Evolutionary conservation across 2,888 invertebrate genomes (phyloP).

Genomic region (Pediacus dermestoides): DNA sequence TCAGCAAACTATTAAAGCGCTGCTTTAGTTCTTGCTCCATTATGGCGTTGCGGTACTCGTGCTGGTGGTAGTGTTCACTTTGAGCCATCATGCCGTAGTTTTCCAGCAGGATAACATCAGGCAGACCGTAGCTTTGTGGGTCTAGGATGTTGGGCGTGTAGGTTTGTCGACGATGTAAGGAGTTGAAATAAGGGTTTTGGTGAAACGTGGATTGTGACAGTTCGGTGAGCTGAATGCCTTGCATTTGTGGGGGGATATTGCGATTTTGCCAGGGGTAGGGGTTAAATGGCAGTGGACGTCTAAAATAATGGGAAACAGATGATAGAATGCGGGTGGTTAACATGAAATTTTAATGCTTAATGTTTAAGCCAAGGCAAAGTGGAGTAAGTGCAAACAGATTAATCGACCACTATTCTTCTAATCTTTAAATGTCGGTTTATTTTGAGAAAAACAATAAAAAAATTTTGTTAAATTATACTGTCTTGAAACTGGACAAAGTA

Average conservation of each 20-base stretch:
- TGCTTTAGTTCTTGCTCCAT: constrained; percentile 38
- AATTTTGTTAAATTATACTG: too few species aligned
- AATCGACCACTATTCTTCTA: too few species aligned
- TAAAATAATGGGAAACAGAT: constrained; percentile 39
- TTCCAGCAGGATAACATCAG: constrained; percentile 35
- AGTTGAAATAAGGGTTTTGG: constrained; percentile 31
- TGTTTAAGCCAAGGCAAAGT: too few species aligned
- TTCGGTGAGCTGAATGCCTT: constrained; percentile 40
- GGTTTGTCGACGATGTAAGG: constrained; percentile 25
- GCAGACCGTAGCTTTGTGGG: constrained; percentile 27
- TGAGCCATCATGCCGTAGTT: constrained; percentile 34
- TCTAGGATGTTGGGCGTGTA: constrained; percentile 20
- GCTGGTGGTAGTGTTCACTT: constrained; percentile 22
- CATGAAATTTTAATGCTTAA: too few species aligned
- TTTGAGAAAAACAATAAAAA: too few species aligned
- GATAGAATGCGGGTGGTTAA: constrained; percentile 20
- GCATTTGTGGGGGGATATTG: constrained; percentile 27
- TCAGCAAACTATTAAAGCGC: constrained; percentile 38
- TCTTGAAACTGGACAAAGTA: too few species aligned
- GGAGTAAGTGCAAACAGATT: too few species aligned
- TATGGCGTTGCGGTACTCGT: constrained; percentile 31
- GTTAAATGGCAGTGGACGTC: constrained; percentile 45
- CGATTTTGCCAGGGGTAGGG: constrained; percentile 43
- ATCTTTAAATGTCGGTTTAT: too few species aligned
- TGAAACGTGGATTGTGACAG: constrained; percentile 24